phyloP scores from a whole-genome alignment of 2,113 vertebrate genomes.

The Triplophysa siluroides region DNA sequence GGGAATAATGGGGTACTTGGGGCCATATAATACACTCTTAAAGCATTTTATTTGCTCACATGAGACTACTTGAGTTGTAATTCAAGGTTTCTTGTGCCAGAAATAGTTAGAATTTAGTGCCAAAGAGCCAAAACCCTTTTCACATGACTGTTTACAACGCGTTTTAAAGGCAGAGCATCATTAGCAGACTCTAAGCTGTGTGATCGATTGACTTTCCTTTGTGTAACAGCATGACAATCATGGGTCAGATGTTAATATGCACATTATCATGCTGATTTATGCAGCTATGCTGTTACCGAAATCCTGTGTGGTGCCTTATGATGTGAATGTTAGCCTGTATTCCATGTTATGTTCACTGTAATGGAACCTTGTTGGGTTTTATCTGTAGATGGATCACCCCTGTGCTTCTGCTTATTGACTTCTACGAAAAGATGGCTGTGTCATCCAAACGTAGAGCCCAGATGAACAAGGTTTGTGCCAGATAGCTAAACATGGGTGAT shows the following conservation, averaged over 20 bases:
- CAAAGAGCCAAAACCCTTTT: too few species aligned
- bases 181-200: too few species aligned
- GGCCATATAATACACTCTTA: neutral
- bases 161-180: too few species aligned
- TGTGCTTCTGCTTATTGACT: slow-evolving; percentile 89
- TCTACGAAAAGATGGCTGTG: slow-evolving; percentile 93
- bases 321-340: neutral
- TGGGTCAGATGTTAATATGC: neutral
- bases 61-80: too few species aligned
- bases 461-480: slow-evolving; percentile 85
- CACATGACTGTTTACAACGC: too few species aligned
- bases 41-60: neutral
- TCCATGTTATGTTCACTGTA: neutral
- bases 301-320: neutral
- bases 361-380: neutral
- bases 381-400: slow-evolving; percentile 88
- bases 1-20: neutral
- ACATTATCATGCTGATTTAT: neutral
- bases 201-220: too few species aligned
- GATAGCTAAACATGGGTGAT: neutral
- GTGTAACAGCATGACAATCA: too few species aligned
- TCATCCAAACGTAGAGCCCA: slow-evolving; percentile 90
- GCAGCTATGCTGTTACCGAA: neutral
- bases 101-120: too few species aligned
- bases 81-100: too few species aligned